Conservation (phyloP, 2,888 invertebrate genomes). For the Alloplasta piceator region DNA sequence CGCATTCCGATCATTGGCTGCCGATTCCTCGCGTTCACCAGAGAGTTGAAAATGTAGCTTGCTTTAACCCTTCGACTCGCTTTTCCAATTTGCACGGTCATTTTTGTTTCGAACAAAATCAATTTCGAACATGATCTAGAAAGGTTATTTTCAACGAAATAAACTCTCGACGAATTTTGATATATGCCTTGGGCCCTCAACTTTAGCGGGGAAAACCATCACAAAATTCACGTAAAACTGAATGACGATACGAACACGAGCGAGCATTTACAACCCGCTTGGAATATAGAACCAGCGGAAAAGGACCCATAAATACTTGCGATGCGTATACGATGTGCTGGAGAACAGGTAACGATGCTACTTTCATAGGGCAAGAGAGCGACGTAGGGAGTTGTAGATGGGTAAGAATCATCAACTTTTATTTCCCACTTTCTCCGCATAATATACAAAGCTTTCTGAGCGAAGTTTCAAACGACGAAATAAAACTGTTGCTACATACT, state of each 20-base stretch:
- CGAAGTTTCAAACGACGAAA: slow-evolving; percentile 13
- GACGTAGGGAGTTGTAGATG: neutral
- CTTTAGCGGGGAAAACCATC: slow-evolving; percentile 1
- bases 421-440: slow-evolving; percentile 28
- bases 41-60: neutral
- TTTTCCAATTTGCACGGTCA: slow-evolving; percentile 50
- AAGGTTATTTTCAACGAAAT: neutral
- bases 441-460: slow-evolving; percentile 16
- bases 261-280: slow-evolving; percentile 16
- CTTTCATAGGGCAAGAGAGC: slow-evolving; percentile 8
- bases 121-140: no score
- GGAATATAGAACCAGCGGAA: neutral
- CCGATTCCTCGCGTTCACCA: no score
- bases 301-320: slow-evolving; percentile 17
- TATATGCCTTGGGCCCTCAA: neutral
- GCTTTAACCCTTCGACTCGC: slow-evolving; percentile 47
- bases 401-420: slow-evolving; percentile 32
- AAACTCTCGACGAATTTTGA: neutral
- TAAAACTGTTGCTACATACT: slow-evolving; percentile 15
- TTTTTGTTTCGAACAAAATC: no score
- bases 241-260: slow-evolving; percentile 26
- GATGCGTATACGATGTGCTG: slow-evolving; percentile 27
- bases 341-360: slow-evolving; percentile 2
- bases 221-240: neutral
- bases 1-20: no score